Evolutionary conservation across 2,888 invertebrate genomes (phyloP), one percentile per base, ranked within the genome.

Genomic region (Tethea ocularis): DNA sequence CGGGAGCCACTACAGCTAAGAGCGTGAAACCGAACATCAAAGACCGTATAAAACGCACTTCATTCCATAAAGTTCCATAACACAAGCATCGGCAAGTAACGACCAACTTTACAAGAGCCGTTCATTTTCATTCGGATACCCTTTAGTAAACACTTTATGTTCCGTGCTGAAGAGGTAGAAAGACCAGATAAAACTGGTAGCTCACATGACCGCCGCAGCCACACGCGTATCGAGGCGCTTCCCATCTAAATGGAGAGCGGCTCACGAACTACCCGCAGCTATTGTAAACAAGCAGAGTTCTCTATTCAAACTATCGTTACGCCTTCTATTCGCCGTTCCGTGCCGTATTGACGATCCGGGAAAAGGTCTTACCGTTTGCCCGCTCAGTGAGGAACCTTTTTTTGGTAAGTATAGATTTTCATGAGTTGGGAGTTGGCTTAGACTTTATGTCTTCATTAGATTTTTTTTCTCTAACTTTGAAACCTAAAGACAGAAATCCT

Each of bases 201-300:
- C 78, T 78, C 74, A 77, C 72, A 80, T 82, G 84, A 82, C 82
- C 80, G 81, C 80, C 82, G 77, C 77, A 79, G 80, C 82, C 82
- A 78, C 82, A 80, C 83, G 78, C 83, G 83, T 86, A 89, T 89
- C 86, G 85, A 85, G 83, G 86, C 84, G 81, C 80, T 86, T 84
- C 83, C 83, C 86, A 88, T 89, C 89, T 89, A 88, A 89, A 89
- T 88, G 83, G 86, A 87, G 88, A 87, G 83, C 80, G 82, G 83
- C 83, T 89, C 90, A 89, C 88, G 88, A 89, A 87, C 83, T 87
- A 89, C 91, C 88, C 87, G 87, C 86, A 88, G 89, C 88, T 84
- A 89, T 90, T 88, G 87, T 89, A 89, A 90, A 89, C 88, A 91
- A 90, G 87, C 85, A 84, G 80, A 83, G 83, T 86, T 88, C 84